Evolutionary conservation across 2,797 vertebrate species (phyloP).

Genomic region (Diglossa cyanea): DNA sequence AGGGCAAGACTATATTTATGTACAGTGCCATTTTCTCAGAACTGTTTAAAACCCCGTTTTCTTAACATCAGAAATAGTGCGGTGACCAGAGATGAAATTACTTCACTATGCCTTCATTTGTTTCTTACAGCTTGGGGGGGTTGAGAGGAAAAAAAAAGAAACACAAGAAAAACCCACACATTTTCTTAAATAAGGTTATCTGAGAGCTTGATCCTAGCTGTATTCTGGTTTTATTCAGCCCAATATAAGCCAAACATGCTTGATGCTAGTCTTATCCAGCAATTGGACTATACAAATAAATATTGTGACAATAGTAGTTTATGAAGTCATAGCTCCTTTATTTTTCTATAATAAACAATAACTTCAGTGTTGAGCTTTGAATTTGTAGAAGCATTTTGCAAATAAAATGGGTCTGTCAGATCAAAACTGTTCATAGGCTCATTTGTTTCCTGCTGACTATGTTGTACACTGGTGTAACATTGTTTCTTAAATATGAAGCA

Average conservation of each 20-base stretch:
- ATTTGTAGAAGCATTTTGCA: slow-evolving; percentile 1
- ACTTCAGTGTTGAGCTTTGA: background rate
- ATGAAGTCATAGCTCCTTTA: background rate
- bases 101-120: background rate
- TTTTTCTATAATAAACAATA: background rate
- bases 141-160: background rate
- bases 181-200: background rate
- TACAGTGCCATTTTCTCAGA: slow-evolving; percentile 38
- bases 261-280: background rate
- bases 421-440: background rate
- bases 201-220: background rate
- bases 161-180: background rate
- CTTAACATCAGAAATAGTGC: slow-evolving; percentile 6
- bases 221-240: background rate
- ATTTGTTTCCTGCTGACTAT: background rate
- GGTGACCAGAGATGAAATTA: background rate
- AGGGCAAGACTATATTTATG: slow-evolving; percentile 31
- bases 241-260: background rate
- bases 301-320: background rate
- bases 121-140: background rate
- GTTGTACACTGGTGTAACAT: slow-evolving; percentile 7
- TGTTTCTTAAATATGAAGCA: slow-evolving; percentile 67
- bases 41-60: slow-evolving; percentile 20
- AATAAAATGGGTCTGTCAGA: background rate
- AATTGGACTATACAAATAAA: background rate